Base-by-base conservation (phyloP, 2,888 invertebrate genomes). In the Drosophila sordidula region DNA sequence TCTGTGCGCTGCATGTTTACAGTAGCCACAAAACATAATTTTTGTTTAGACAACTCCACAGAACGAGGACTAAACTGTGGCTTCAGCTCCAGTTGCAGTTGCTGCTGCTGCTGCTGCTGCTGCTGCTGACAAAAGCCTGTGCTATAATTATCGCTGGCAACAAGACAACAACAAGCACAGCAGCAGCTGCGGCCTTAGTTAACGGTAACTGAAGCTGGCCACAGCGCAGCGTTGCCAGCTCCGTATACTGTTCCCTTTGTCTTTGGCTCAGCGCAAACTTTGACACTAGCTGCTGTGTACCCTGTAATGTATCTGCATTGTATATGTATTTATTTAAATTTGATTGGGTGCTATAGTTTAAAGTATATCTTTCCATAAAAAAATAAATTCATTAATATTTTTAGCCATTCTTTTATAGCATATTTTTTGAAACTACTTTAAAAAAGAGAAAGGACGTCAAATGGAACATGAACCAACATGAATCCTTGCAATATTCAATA, bases 11-110 rank as follows among this genome's bases (percentile, higher is more conserved):
- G 83, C 83, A 79, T 83, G 83, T 85, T 83, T 85, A 75, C 85
- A 80, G 80, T 79, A 66, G 83, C 83, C 83, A 84, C 83, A 84
- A 80, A 85, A 77, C 85, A 84, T 85, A 84, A 84, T 84, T 84
- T 84, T 79, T 85, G 85, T 77, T 84, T 83, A 80, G 83, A 79
- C 82, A 84, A 80, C 83, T 80, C 50, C 70, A 47, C 66, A 67
- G 47, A 70, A 56, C 67, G 46, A 56, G 62, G 39, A 63, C 70
- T 74, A 72, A 73, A 65, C 69, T 58, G 51, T 52, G 49, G 49
- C 70, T 46, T n/a, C 42, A 34, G 16, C 56, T 55, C 36, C 49
- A 32, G 44, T 38, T 49, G 47, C 54, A 26, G 29, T 36, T 42
- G 14, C 50, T 9, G 12, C 34, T 12, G 18, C 18, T 49, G 47